Conservation (phyloP, 2,113 vertebrate species). For the Myrmophylax atrothorax region DNA sequence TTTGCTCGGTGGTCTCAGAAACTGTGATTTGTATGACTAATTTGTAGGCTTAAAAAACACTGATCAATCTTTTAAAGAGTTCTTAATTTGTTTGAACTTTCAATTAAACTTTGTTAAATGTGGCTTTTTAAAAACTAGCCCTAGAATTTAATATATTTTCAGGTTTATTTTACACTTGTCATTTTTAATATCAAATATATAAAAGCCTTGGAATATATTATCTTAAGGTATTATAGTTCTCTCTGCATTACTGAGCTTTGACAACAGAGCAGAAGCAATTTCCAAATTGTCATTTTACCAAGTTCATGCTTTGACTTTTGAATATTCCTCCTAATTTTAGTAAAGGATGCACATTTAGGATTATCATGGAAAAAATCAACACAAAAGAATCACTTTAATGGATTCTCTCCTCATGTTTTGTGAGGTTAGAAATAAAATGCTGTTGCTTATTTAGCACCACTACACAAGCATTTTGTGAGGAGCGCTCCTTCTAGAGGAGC, state of each 20-base stretch:
- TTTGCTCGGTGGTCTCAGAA: neutral
- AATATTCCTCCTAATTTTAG: neutral
- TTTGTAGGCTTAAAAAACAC: neutral
- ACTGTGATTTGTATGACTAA: neutral
- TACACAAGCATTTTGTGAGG: accelerated
- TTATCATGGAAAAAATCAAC: neutral
- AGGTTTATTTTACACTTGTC: neutral
- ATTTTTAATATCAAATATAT: neutral
- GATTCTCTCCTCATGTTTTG: neutral
- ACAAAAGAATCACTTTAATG: neutral
- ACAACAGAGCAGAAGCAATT: neutral
- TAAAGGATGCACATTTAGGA: neutral
- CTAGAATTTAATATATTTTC: neutral
- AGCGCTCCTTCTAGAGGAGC: neutral
- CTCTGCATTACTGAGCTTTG: neutral
- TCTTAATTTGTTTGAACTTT: neutral
- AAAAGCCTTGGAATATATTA: neutral
- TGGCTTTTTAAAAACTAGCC: neutral
- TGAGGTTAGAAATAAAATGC: neutral
- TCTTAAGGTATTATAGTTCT: neutral
- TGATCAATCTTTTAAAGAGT: neutral
- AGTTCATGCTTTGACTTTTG: neutral
- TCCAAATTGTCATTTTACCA: neutral
- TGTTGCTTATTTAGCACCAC: neutral
- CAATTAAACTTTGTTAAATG: neutral